Conservation (phyloP, 2,113 vertebrate species). For the Corvus cornix region DNA sequence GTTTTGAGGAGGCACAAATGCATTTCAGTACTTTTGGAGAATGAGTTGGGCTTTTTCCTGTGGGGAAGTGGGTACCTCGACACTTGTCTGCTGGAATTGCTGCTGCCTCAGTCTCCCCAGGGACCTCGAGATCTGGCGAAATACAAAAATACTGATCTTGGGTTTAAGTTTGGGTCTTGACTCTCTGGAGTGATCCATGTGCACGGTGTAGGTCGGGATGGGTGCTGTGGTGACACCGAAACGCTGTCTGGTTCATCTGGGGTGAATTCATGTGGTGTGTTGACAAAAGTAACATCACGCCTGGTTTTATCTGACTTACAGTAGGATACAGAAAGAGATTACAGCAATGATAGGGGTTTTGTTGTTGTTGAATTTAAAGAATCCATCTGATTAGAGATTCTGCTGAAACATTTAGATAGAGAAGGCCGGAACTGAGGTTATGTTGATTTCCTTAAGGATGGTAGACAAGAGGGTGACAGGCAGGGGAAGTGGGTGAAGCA, state of each 20-base stretch:
- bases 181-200: not conserved
- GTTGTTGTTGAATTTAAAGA: not conserved
- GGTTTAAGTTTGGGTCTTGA: not conserved
- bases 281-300: not conserved
- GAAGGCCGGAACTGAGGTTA: not conserved
- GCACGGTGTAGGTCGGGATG: not conserved
- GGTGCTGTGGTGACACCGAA: not conserved
- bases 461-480: not conserved
- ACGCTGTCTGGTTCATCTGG: not conserved
- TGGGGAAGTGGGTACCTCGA: rapidly evolving
- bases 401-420: not conserved
- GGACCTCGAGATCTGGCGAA: rapidly evolving
- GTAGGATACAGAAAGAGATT: not conserved
- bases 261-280: not conserved
- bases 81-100: not conserved
- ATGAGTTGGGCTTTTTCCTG: not conserved
- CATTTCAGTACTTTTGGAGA: rapidly evolving
- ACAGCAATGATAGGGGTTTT: not conserved
- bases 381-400: not conserved
- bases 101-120: not conserved
- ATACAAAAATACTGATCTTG: not conserved
- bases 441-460: not conserved
- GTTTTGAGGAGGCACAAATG: not conserved
- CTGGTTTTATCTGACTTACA: not conserved
- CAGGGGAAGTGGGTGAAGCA: not conserved